These are phyloP conservation scores for Rhinatrema bivittatum DNA, from an alignment of 2,797 vertebrate species.

Conservation along the genomic window DNA sequence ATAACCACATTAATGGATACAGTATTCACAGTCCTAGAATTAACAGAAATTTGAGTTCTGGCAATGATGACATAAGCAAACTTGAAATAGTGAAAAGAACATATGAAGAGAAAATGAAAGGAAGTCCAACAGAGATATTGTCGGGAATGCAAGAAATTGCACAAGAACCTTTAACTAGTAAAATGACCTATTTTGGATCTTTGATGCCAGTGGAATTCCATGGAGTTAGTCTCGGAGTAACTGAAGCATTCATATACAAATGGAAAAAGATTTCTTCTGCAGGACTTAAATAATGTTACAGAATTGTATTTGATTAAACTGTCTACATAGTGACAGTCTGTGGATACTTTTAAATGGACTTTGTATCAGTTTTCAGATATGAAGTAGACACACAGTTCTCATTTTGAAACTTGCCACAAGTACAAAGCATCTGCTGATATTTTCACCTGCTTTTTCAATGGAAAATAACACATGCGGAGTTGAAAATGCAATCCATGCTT, in stretches of 20 bases:
- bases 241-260: conserved; percentile 76
- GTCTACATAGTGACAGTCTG: no score
- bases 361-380: no score
- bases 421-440: no score
- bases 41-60: not conserved
- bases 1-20: conserved; percentile 35
- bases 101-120: not conserved
- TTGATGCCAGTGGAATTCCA: conserved; percentile 53
- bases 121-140: not conserved
- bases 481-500: no score
- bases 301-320: not conserved
- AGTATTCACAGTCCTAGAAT: not conserved
- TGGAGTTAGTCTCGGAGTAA: conserved; percentile 75
- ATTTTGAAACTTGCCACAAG: no score
- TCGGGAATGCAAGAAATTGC: not conserved
- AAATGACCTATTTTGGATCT: conserved; percentile 17
- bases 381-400: no score
- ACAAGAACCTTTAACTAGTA: not conserved
- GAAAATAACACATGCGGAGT: no score
- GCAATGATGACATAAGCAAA: fast-evolving
- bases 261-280: conserved; percentile 58
- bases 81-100: not conserved
- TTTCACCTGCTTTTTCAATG: no score
- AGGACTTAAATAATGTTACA: not conserved
- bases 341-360: no score